Evolutionary conservation across 2,113 vertebrate genomes (phyloP).

Genomic region (Conger conger): DNA sequence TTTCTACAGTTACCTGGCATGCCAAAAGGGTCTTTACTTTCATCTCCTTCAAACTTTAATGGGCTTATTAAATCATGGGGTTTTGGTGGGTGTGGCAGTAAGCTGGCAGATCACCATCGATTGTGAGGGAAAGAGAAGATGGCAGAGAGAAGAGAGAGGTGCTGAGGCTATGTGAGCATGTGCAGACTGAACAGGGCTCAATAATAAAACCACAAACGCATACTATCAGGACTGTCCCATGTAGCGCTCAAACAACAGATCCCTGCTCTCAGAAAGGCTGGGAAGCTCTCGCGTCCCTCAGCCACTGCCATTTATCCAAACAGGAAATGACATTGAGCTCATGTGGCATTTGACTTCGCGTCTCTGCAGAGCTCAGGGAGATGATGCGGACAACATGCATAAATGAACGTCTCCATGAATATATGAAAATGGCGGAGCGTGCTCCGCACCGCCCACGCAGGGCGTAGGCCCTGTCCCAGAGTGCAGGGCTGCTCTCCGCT

Average conservation of each 20-base stretch:
- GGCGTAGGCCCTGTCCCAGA: neutral
- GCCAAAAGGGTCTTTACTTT: neutral
- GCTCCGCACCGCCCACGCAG: neutral
- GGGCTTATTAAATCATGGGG: conserved; percentile 19
- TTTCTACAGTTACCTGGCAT: neutral
- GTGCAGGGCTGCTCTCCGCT: neutral
- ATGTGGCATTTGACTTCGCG: neutral
- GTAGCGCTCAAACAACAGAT: neutral
- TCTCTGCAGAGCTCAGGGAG: neutral
- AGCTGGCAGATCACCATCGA: conserved; percentile 2
- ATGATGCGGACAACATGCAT: conserved; percentile 5
- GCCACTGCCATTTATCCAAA: neutral
- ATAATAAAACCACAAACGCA: neutral
- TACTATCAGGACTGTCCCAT: neutral
- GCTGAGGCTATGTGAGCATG: neutral
- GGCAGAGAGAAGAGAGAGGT: neutral
- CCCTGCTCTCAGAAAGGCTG: neutral
- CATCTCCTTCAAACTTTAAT: conserved; percentile 19
- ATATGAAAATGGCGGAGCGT: neutral
- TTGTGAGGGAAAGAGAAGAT: neutral
- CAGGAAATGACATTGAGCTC: conserved; percentile 23
- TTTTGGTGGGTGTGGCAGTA: neutral
- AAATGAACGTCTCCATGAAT: neutral
- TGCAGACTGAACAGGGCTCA: neutral
- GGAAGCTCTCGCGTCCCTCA: neutral